Evolutionary conservation across 2,888 invertebrate genomes (phyloP).

Genomic region (Copidosoma aretas): DNA sequence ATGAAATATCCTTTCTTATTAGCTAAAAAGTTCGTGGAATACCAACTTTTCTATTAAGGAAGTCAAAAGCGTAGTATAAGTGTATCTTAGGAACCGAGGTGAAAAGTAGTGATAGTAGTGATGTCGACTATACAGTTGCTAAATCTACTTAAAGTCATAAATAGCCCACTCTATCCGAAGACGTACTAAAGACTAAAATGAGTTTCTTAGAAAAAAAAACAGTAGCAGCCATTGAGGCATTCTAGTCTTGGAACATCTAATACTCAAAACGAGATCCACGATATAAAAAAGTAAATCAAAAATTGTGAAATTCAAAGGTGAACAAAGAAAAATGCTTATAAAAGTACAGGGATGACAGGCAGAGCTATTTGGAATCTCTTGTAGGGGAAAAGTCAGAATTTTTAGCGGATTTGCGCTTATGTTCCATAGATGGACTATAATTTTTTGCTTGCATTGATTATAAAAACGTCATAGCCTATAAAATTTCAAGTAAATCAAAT

Average conservation of each 20-base stretch:
- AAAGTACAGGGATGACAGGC: background rate
- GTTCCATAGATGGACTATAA: no score
- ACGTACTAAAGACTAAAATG: constrained; percentile 2
- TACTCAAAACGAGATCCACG: constrained; percentile 1
- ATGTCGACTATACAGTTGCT: no score
- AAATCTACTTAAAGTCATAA: background rate
- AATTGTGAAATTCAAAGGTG: background rate
- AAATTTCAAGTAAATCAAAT: no score
- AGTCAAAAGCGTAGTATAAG: no score
- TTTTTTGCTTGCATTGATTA: no score
- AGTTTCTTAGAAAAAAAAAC: constrained; percentile 7
- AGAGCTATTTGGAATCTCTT: background rate
- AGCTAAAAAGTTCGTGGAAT: no score
- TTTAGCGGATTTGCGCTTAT: background rate
- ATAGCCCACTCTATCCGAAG: background rate
- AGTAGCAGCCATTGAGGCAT: constrained; percentile 15
- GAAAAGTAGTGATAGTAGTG: background rate
- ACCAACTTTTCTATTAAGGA: no score
- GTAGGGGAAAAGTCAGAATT: background rate
- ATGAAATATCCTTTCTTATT: no score
- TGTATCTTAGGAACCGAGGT: no score
- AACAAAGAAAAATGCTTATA: background rate
- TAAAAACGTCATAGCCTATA: no score
- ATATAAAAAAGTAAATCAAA: background rate
- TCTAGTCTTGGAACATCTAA: constrained; percentile 9